phyloP scores from a whole-genome alignment of 2,113 vertebrate genomes.

The Hypomesus transpacificus region DNA sequence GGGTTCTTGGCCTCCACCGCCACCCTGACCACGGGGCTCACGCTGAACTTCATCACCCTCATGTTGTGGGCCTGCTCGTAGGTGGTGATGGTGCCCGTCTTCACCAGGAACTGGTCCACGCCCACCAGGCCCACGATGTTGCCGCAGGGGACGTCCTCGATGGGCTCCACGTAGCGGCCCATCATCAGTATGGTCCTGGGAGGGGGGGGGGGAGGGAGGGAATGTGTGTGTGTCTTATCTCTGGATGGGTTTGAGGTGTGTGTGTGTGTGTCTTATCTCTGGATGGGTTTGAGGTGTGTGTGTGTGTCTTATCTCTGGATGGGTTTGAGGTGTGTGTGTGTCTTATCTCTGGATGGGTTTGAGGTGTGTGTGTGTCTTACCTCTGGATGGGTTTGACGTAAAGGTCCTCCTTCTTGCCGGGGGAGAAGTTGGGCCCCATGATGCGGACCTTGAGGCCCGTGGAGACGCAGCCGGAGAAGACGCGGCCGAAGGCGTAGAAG shows the following conservation, averaged over 20 bases:
- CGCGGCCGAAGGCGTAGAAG: conserved; percentile 93
- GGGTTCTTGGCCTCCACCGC: conserved; percentile 95
- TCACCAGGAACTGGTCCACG: conserved; percentile 91
- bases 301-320: not conserved
- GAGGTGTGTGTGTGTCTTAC: conserved; percentile 34
- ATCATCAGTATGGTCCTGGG: conserved; percentile 96
- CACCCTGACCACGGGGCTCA: conserved; percentile 91
- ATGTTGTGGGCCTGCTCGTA: conserved; percentile 93
- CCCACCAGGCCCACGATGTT: conserved; percentile 96
- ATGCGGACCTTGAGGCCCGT: conserved; percentile 92
- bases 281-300: conserved; percentile 82
- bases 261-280: conserved; percentile 70
- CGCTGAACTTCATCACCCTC: conserved; percentile 97
- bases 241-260: too few species aligned
- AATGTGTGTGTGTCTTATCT: not conserved
- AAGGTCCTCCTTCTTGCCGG: conserved; percentile 95
- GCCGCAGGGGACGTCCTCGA: conserved; percentile 93
- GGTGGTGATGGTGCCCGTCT: conserved; percentile 95
- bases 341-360: too few species aligned
- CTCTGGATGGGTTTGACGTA: conserved; percentile 95
- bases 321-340: not conserved
- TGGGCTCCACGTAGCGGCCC: conserved; percentile 91
- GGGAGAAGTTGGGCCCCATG: conserved; percentile 94
- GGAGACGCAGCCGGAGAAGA: conserved; percentile 89
- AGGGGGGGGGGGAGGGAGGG: not conserved